Evolutionary conservation across 2,113 vertebrate species (phyloP).

Genomic region (Setophaga petechia): DNA sequence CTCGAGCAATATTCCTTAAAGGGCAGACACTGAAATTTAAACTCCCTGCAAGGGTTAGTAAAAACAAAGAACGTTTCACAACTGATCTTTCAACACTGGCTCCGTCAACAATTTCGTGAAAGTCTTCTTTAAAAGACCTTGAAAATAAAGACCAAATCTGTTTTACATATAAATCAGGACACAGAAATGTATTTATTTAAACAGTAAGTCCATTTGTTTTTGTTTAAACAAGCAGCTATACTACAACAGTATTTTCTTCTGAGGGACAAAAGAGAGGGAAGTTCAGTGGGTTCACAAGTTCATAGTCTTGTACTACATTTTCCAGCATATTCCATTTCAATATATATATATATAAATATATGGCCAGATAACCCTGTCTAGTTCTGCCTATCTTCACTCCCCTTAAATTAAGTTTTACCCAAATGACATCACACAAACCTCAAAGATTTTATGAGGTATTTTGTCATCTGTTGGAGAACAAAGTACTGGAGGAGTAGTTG

Average conservation of each 20-base stretch:
- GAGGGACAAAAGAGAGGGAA: neutral
- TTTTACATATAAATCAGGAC: neutral
- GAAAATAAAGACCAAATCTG: constrained; percentile 9
- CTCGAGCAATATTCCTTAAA: neutral
- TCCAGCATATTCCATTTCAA: neutral
- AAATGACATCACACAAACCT: neutral
- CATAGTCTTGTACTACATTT: neutral
- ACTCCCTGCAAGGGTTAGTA: neutral
- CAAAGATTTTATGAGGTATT: neutral
- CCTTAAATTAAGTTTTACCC: neutral
- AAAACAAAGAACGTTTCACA: constrained; percentile 38
- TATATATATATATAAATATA: too few relatives aligned
- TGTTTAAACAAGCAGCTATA: neutral
- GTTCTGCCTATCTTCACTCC: neutral
- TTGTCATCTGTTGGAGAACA: neutral
- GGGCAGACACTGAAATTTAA: constrained; percentile 4
- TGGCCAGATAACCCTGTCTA: neutral
- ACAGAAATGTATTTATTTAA: constrained; percentile 24
- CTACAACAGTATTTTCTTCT: neutral
- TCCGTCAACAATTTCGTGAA: neutral
- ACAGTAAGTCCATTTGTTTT: neutral
- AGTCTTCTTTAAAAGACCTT: constrained; percentile 3
- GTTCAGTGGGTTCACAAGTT: neutral
- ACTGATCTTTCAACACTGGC: constrained; percentile 8
- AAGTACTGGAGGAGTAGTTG: neutral